phyloP scores from a whole-genome alignment of 2,113 vertebrate species.

The Narcine bancroftii region DNA sequence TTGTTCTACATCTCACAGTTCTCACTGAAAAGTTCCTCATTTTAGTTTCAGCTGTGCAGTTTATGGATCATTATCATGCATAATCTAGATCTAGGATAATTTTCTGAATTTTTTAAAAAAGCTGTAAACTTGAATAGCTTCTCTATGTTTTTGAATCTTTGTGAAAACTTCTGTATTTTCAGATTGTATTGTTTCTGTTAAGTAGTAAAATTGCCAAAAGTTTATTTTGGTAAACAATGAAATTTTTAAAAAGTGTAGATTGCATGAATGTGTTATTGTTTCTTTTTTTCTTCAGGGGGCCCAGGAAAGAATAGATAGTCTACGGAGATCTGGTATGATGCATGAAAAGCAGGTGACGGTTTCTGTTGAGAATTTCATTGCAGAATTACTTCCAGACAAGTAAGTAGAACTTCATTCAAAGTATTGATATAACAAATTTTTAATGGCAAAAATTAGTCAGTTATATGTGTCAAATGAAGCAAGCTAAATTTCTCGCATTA shows the following conservation, averaged over 20 bases:
- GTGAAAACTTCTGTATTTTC: not conserved
- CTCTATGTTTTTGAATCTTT: not conserved
- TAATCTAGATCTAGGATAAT: not conserved
- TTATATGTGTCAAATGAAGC: not conserved
- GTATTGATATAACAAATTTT: not conserved
- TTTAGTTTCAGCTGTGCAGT: not conserved
- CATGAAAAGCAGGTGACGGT: slow-evolving; percentile 90
- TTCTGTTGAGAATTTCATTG: slow-evolving; percentile 91
- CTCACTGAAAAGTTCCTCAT: no score
- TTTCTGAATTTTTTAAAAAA: not conserved
- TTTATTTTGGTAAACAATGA: not conserved
- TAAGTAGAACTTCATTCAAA: slow-evolving; percentile 50
- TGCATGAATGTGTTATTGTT: not conserved
- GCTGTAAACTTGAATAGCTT: not conserved
- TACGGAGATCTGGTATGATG: slow-evolving; percentile 74
- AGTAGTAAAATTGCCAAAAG: not conserved
- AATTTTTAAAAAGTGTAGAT: not conserved
- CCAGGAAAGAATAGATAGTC: slow-evolving; percentile 84
- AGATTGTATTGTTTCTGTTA: not conserved
- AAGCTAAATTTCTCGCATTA: not conserved
- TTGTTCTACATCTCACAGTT: not conserved
- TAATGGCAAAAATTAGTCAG: not conserved
- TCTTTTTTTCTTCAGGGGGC: slow-evolving; percentile 65
- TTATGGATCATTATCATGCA: not conserved
- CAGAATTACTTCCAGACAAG: slow-evolving; percentile 91